A percentile compares a stretch with the other conserved stretches of the same genome.
Evolutionary conservation across 2,797 vertebrate genomes (phyloP).

Genomic region (Chiropotes sagulatus): DNA sequence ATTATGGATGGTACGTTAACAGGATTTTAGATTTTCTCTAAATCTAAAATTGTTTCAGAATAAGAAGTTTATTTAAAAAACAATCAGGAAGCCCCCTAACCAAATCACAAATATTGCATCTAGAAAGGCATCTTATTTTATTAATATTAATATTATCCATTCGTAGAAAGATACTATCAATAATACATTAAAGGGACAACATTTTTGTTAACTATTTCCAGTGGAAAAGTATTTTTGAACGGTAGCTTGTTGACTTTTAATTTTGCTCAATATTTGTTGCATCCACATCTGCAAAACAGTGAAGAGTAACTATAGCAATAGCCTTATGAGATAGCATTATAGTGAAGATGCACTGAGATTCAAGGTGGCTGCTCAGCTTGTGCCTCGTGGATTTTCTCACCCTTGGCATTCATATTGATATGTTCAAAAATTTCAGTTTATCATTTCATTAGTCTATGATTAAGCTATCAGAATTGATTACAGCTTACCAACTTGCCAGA

Average conservation of each 20-base stretch:
- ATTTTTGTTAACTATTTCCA: slow-evolving; percentile 8
- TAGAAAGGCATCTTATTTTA: slow-evolving; percentile 19
- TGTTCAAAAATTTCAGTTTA: not conserved
- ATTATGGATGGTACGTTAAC: too few species aligned
- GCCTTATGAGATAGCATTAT: not conserved
- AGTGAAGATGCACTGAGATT: not conserved
- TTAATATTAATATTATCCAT: not conserved
- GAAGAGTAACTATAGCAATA: not conserved
- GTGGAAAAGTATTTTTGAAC: not conserved
- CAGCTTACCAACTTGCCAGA: not conserved
- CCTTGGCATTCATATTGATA: not conserved
- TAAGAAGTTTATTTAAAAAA: slow-evolving; percentile 35
- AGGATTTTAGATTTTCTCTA: slow-evolving; percentile 32
- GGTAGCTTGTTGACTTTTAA: not conserved
- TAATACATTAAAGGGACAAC: not conserved
- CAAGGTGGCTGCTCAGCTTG: not conserved
- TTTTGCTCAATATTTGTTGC: not conserved
- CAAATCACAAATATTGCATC: not conserved
- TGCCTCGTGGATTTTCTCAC: not conserved
- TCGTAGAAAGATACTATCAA: not conserved
- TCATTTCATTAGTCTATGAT: not conserved
- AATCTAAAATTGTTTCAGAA: slow-evolving; percentile 54
- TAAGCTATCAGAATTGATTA: not conserved
- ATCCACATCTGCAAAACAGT: not conserved
- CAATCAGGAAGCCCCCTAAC: not conserved